Base-by-base conservation (phyloP, 1,140 invertebrate genomes). In the Pomacea maculata region DNA sequence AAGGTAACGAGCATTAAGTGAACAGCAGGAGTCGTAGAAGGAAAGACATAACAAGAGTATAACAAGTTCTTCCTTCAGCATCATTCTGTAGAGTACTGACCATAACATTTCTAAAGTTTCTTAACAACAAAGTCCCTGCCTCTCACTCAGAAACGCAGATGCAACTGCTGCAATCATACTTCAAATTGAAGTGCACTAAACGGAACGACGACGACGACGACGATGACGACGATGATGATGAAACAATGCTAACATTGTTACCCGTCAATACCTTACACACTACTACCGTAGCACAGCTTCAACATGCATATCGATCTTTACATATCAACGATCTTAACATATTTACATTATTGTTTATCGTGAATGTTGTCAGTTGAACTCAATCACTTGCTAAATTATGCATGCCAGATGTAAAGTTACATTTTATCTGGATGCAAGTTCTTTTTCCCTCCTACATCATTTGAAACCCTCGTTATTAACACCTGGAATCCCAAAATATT, bases 201-300 rank as follows among this genome's bases (percentile, higher is more conserved):
- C n/a, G 71, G 10, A 52, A 79, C 68, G 64, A 78, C 25, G 52
- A 67, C 19, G 64, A 67, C 19, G 34, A 70, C n/a, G 65, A 25
- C n/a, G 29, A 68, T 14, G 65, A 72, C 61, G 65, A 79, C 7
- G 64, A 79, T 72, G 64, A 78, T 76, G 75, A 76, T 76, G 75
- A 8, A 17, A 73, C 6, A 29, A 7, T 5, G 34, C n/a, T 8
- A 52, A 4, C 5, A 52, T n/a, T 15, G 71, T 7, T 73, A 29
- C 19, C 10, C 6, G 34, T 15, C 17, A 73, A 7, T 6, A 67
- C 65, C 19, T 21, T 25, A 25, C 6, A 7, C 19, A 67, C 10
- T 19, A 67, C 65, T 19, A 67, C 65, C 19, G 34, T 45, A 45
- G 34, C 34, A 45, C 34, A 45, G n/a, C 6, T 2, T 19, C 64